These are phyloP conservation scores for Scelioninae gen. 2 DNA, from an alignment of 2,888 invertebrate genomes.

Conservation along the genomic window DNA sequence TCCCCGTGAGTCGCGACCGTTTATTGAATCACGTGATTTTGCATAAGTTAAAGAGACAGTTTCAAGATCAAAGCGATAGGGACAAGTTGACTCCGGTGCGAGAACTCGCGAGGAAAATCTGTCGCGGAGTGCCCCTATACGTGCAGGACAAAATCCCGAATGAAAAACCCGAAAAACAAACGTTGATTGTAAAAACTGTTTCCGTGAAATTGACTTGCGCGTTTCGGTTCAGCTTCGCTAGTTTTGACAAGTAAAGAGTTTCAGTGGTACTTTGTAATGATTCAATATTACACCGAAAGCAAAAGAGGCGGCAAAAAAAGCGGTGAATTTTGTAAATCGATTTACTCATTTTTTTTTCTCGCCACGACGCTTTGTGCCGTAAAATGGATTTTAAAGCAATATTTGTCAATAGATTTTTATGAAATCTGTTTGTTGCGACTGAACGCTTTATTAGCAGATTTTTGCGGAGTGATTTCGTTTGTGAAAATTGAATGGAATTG, in stretches of 20 bases:
- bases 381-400: neutral
- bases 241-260: slow-evolving; percentile 19
- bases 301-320: neutral
- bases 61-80: slow-evolving; percentile 24
- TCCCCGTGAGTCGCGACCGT: slow-evolving; percentile 9
- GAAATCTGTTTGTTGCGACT: neutral
- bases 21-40: slow-evolving; percentile 25
- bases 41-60: slow-evolving; percentile 19
- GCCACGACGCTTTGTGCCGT: neutral
- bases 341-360: neutral
- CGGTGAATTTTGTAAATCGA: neutral
- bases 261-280: slow-evolving; percentile 15
- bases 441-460: too few relatives aligned
- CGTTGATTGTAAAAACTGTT: slow-evolving; percentile 30
- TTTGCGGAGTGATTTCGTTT: too few relatives aligned
- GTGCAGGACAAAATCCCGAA: slow-evolving; percentile 9
- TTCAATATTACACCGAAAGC: slow-evolving; percentile 14
- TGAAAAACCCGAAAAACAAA: too few relatives aligned
- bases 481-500: too few relatives aligned
- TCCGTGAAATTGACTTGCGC: slow-evolving; percentile 11
- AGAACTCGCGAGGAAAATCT: slow-evolving; percentile 9
- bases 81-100: slow-evolving; percentile 2
- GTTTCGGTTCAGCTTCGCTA: slow-evolving; percentile 16
- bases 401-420: neutral
- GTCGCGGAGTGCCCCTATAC: slow-evolving; percentile 4